Conservation (phyloP, 1,140 invertebrate genomes). For the Macrotrachela quadricornifera region DNA sequence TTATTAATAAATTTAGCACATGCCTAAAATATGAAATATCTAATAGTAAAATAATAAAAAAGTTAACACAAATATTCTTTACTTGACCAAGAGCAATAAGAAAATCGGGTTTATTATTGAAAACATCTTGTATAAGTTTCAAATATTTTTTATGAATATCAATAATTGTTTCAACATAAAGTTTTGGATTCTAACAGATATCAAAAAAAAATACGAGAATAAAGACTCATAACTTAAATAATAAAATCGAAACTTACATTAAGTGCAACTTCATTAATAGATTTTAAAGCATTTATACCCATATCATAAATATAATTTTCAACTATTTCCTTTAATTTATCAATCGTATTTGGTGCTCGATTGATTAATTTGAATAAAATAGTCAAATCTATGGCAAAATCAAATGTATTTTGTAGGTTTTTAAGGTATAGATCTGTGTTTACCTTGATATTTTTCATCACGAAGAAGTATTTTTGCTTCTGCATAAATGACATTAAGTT, state of each 20-base stretch:
- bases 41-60: no score
- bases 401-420: no score
- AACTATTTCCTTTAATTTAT: slow-evolving; percentile 60
- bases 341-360: slow-evolving; percentile 69
- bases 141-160: slow-evolving; percentile 94
- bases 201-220: background rate
- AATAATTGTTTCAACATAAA: slow-evolving; percentile 87
- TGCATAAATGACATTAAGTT: slow-evolving; percentile 73
- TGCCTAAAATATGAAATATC: no score
- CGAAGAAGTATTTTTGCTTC: slow-evolving; percentile 82
- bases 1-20: slow-evolving; percentile 91
- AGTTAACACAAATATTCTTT: no score
- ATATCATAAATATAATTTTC: slow-evolving; percentile 81
- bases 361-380: slow-evolving; percentile 86
- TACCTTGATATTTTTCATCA: slow-evolving; percentile 63
- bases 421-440: slow-evolving; percentile 8
- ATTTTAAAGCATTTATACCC: slow-evolving; percentile 72
- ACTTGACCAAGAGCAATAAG: slow-evolving; percentile 87
- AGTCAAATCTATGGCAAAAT: slow-evolving; percentile 54
- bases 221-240: background rate
- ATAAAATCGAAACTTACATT: slow-evolving; percentile 17
- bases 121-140: slow-evolving; percentile 68
- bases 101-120: slow-evolving; percentile 88
- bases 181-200: slow-evolving; percentile 75
- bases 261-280: slow-evolving; percentile 34